A percentile compares a stretch with the other conserved stretches of the same genome.
Evolutionary conservation across 2,113 vertebrate species (phyloP).

Genomic region (Halichoeres trimaculatus): DNA sequence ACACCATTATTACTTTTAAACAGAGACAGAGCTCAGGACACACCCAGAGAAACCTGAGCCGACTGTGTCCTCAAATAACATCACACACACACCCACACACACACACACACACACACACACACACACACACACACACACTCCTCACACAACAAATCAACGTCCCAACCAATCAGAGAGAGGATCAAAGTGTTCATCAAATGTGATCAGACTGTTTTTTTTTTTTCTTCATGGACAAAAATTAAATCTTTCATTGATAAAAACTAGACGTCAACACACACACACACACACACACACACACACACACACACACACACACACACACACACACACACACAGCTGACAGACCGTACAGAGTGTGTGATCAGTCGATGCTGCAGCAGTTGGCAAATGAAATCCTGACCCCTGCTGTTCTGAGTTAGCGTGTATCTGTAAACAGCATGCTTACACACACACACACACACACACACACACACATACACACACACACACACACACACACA

Average conservation of each 20-base stretch:
- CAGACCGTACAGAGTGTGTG: background rate
- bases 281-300: background rate
- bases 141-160: no score
- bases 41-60: constrained; percentile 51
- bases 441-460: no score
- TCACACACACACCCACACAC: constrained; percentile 5
- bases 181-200: no score
- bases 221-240: no score
- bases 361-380: constrained; percentile 17
- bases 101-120: no score
- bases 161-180: no score
- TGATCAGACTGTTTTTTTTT: background rate
- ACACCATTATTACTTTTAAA: constrained; percentile 43
- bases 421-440: background rate
- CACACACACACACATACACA: no score
- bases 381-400: constrained; percentile 79
- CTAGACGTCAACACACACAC: background rate
- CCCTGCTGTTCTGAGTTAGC: constrained; percentile 74
- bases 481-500: no score
- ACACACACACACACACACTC: no score
- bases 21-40: constrained; percentile 48
- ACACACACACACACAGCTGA: constrained; percentile 17
- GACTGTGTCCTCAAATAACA: constrained; percentile 38
- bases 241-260: constrained; percentile 41
- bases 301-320: background rate